Evolutionary conservation across 2,888 invertebrate species (phyloP), one percentile per base, ranked within the genome.

Genomic region (Tinea pellionella): DNA sequence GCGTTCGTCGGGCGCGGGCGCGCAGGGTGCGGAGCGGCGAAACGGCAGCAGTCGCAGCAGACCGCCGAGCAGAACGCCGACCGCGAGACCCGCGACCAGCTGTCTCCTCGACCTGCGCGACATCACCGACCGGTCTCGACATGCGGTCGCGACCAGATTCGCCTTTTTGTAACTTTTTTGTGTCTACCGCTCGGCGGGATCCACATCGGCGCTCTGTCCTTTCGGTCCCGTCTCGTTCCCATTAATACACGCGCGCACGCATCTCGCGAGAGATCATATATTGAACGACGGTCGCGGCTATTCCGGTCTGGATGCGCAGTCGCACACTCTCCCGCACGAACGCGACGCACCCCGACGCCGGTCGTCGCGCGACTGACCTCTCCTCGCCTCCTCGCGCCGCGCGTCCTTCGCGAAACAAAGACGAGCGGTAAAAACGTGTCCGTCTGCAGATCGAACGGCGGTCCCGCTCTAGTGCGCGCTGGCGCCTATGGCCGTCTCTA

Each of bases 31-130:
- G 55, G 67, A 65, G 64, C 61, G 60, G n/a, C 61, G 51, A 67
- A 74, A 74, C 76, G 41, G 42, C 59, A 57, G 51, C 6, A 77
- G 68, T 68, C 81, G 75, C 67, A 83, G 71, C 65, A 84, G 80
- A 65, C 85, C 71, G 71, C 90, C 90, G 65, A 88, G 75, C 43
- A 86, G 85, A 65, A 90, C 85, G 68, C 90, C 90, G 71, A 88
- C 86, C 67, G 88, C 75, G 65, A 87, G 77, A 71, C 90, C 90
- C 68, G 88, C 87, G 71, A 88, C 77, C 72, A 87, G 73, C 80
- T 84, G 53, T 12, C 19, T 7, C 53, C 53, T 12, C 72, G 82
- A 79, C 65, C 88, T 84, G 65, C 84, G 83, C 88, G 87, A 87
- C 73, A 71, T 76, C 71, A 68, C 66, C 65, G 64, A 77, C 77